Percentiles rank a stretch among this genome's conserved stretches.
These are phyloP conservation scores for Diglossa cyanea DNA, from an alignment of 2,797 vertebrate genomes.

Conservation along the genomic window DNA sequence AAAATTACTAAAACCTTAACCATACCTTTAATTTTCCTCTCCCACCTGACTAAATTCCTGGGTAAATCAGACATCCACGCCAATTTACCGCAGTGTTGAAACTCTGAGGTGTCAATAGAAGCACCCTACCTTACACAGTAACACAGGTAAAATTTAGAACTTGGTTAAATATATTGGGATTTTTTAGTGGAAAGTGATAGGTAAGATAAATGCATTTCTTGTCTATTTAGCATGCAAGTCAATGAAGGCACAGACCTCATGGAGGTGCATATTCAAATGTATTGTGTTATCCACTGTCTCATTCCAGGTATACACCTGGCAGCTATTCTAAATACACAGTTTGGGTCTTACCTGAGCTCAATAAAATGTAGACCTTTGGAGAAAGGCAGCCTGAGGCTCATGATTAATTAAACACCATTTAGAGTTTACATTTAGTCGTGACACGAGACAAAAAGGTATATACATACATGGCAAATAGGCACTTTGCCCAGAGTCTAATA, in stretches of 20 bases:
- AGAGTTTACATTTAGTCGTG: neutral
- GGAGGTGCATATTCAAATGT: neutral
- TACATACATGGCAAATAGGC: rapidly evolving
- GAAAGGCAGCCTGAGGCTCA: neutral
- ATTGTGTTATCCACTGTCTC: neutral
- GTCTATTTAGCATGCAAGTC: neutral
- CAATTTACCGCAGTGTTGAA: neutral
- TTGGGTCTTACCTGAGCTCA: neutral
- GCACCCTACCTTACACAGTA: neutral
- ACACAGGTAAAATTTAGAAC: neutral
- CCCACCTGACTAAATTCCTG: neutral
- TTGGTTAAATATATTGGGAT: neutral
- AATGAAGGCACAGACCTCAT: neutral
- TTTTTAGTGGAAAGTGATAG: neutral
- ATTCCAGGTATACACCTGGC: neutral
- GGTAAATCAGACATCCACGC: neutral
- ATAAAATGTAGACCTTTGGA: neutral
- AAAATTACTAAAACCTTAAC: neutral
- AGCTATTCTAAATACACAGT: neutral
- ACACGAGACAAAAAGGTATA: neutral
- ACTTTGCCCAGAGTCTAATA: neutral
- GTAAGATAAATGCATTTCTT: neutral
- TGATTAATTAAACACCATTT: neutral
- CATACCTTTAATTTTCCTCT: neutral
- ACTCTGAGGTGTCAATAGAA: neutral